Evolutionary conservation across 2,888 invertebrate species (phyloP), one percentile per base, ranked within the genome.

Genomic region (Thymelicus acteon): DNA sequence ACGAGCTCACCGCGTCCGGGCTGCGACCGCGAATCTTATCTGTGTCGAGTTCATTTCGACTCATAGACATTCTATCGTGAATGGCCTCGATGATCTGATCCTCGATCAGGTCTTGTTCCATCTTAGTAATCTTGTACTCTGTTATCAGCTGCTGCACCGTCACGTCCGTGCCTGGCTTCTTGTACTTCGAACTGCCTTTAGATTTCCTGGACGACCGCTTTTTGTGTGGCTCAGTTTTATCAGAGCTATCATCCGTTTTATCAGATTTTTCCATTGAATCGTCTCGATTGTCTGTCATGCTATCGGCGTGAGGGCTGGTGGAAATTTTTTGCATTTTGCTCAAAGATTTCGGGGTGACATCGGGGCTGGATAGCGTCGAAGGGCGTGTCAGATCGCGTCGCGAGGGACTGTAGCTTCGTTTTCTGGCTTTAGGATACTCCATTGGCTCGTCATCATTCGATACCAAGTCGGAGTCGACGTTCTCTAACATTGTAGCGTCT

Each of bases 281-380:
- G 13, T 24, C 24, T 24, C 6, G 8, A 8, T n/a, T 10, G 15
- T n/a, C 40, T 57, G 58, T 60, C 67, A 0, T 75, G 74, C 66
- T 74, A 79, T 12, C 79, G 74, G 52, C 2, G 5, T 72, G 74
- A 0, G 84, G 82, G 68, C 79, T 85, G 47, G 71, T 73, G 0
- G 90, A 89, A 3, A 85, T 66, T 73, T 86, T 91, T 40, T 82
- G 86, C 72, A 91, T 85, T 75, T 93, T 93, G 0, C 48, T 77
- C 0, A 74, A 74, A 0, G 88, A 90, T 75, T 88, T 91, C 0
- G 92, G 92, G 0, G 93, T 90, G 6, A 79, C 60, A 0, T 72
- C 74, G 0, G 74, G 71, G 0, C 37, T 49, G 2, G 74, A 5
- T 2, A 74, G 64, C 15, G 61, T 37, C 19, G 69, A 24, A 0